Base-by-base conservation (phyloP, 2,797 vertebrate species). In the Melanogrammus aeglefinus region DNA sequence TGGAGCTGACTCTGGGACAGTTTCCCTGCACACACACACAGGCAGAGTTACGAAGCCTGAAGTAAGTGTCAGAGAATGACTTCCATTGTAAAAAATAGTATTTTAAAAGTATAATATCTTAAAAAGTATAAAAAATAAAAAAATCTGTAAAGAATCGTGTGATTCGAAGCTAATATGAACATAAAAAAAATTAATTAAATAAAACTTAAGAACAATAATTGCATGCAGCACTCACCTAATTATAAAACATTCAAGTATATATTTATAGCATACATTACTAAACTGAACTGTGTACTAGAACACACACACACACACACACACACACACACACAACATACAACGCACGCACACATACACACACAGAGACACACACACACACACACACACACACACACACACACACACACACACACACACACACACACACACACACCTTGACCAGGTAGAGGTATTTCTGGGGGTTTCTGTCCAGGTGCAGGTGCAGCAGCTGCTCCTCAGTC, bases 1-100 rank as follows among this genome's bases (percentile, higher is more conserved):
- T 96, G 84, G 98, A 97, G 84, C 96, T 98, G 79, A 99, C 96
- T 79, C 95, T 96, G 80, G 97, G 96, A 89, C 98, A 99, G 90
- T 96, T 96, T 35, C 98, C 98, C 98, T 99, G 79, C 66, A 82
- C 3, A 57, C 75, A 85, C 31, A 71, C 51, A 57, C n/a, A n/a
- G n/a, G n/a, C n/a, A n/a, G n/a, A 33, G 31, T 33, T 33, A 33
- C 31, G 31, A 33, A 33, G 31, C 4, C 31, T 33, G 31, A 33
- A 33, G 31, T 33, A 33, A 3, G 31, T 33, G 31, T 33, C 31
- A 33, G 31, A 33, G 31, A 33, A 33, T 33, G 31, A 33, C 31
- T 33, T 33, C 31, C 31, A 33, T 33, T 4, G 31, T 33, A 33
- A 4, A 33, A 33, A 33, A 33, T 33, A 33, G 31, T 33, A 33